phyloP scores from a whole-genome alignment of 1,140 invertebrate genomes.

The Cyrtorhinus lividipennis region DNA sequence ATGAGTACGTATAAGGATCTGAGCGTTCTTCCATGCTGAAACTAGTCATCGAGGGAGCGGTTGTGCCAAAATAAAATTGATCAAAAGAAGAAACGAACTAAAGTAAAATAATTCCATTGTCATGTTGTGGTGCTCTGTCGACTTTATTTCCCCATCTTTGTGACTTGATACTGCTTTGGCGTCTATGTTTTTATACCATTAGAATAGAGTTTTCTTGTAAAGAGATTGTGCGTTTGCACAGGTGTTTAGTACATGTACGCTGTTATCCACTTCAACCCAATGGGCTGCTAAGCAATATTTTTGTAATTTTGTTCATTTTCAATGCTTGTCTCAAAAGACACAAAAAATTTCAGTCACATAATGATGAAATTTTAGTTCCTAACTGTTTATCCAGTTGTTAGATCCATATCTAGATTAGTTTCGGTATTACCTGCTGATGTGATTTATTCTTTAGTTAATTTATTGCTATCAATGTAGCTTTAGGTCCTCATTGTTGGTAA shows the following conservation, averaged over 20 bases:
- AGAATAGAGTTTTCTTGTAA: not conserved
- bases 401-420: not conserved
- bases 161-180: too few relatives aligned
- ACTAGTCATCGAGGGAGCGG: slow-evolving; percentile 14
- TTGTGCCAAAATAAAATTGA: slow-evolving; percentile 10
- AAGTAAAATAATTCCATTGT: too few relatives aligned
- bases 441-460: not conserved
- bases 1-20: slow-evolving; percentile 45
- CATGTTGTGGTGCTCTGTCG: not conserved
- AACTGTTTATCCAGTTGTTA: not conserved
- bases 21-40: not conserved
- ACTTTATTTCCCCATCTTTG: not conserved
- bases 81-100: not conserved
- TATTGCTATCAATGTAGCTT: not conserved
- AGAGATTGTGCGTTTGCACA: not conserved
- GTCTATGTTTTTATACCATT: too few relatives aligned
- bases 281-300: slow-evolving; percentile 2
- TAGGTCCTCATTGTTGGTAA: not conserved
- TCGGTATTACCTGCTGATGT: not conserved
- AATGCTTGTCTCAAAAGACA: not conserved
- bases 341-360: not conserved
- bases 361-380: not conserved
- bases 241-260: not conserved
- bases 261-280: not conserved
- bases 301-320: not conserved